phyloP scores from a whole-genome alignment of 2,888 invertebrate genomes.

The Macroteleia sp. region DNA sequence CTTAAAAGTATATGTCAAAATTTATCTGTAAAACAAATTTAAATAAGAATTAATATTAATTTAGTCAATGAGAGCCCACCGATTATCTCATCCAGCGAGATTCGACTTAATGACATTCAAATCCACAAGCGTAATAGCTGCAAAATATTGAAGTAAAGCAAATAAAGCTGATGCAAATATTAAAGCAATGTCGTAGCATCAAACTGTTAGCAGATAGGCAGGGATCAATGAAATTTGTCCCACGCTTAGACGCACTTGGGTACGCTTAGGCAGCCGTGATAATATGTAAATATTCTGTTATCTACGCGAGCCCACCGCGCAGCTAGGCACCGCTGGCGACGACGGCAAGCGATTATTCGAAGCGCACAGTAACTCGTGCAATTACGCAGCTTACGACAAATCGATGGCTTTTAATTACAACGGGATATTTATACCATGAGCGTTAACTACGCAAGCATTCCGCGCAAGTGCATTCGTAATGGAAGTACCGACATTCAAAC shows the following conservation, averaged over 20 bases:
- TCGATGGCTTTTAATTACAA: conserved; percentile 83
- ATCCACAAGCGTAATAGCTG: conserved; percentile 30
- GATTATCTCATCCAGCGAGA: too few species aligned
- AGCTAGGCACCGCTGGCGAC: conserved; percentile 48
- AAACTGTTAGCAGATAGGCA: conserved; percentile 42
- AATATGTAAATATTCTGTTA: conserved; percentile 84
- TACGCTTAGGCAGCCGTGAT: conserved; percentile 72
- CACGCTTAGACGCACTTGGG: conserved; percentile 65
- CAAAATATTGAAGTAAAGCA: conserved; percentile 45
- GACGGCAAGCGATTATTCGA: conserved; percentile 77
- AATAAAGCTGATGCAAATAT: conserved; percentile 49
- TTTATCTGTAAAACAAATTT: too few species aligned
- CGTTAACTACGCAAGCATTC: conserved; percentile 32
- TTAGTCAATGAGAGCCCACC: too few species aligned
- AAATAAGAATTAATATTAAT: too few species aligned
- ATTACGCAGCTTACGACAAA: conserved; percentile 82
- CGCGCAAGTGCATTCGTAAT: conserved; percentile 38
- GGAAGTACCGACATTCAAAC: conserved; percentile 35
- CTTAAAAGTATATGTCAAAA: too few species aligned
- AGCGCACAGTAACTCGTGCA: conserved; percentile 81
- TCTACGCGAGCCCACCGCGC: conserved; percentile 70
- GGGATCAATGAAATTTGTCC: conserved; percentile 62
- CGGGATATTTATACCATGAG: conserved; percentile 73
- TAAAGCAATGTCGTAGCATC: conserved; percentile 37
- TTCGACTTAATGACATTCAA: conserved; percentile 46